These are phyloP conservation scores for Manacus vitellinus DNA, from an alignment of 2,113 vertebrate genomes.

Conservation along the genomic window DNA sequence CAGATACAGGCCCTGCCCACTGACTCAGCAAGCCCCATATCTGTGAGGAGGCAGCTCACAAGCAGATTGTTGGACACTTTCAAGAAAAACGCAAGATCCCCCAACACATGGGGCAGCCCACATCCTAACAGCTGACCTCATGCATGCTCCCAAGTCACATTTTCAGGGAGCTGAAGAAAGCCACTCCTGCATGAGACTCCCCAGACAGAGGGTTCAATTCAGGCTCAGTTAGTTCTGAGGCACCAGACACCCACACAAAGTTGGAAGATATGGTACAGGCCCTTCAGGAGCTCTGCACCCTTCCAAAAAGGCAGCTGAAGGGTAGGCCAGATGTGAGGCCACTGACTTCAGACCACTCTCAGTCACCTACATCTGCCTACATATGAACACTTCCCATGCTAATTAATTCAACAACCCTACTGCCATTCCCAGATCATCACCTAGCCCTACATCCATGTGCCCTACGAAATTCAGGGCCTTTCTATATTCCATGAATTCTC, in stretches of 20 bases:
- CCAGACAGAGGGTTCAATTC: background rate
- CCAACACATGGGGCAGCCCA: background rate
- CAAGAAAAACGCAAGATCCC: background rate
- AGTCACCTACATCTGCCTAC: background rate
- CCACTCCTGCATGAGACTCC: background rate
- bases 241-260: background rate
- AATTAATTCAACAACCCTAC: background rate
- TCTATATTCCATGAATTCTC: background rate
- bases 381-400: background rate
- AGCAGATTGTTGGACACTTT: background rate
- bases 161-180: background rate
- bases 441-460: background rate
- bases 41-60: background rate
- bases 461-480: background rate
- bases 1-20: background rate
- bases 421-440: background rate
- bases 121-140: background rate
- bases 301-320: background rate
- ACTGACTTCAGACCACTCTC: background rate
- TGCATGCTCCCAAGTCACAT: background rate
- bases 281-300: background rate
- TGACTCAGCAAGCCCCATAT: background rate
- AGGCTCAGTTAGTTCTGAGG: background rate
- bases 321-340: background rate
- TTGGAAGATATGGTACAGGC: background rate